Percentiles rank a stretch among this genome's conserved stretches.
These are phyloP conservation scores for Mythimna impura DNA, from an alignment of 2,888 invertebrate genomes.

Conservation along the genomic window DNA sequence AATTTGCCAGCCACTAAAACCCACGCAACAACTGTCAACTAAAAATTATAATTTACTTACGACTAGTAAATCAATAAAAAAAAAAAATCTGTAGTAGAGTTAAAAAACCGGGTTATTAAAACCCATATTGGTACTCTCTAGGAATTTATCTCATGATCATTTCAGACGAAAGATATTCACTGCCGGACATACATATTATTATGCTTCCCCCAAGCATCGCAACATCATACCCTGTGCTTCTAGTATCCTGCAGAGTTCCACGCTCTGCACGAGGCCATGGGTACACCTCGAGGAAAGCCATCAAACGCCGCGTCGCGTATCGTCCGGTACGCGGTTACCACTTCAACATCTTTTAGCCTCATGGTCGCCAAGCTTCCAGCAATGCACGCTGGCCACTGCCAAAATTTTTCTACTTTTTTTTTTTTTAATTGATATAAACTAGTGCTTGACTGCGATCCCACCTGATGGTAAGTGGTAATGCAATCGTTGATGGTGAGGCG, in stretches of 20 bases:
- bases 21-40: slow-evolving; percentile 26
- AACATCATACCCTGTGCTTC: background rate
- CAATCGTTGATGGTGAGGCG: too few relatives aligned
- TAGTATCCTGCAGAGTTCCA: background rate
- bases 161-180: background rate
- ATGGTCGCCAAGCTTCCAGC: too few relatives aligned
- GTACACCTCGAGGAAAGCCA: background rate
- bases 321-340: background rate
- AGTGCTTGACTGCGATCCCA: too few relatives aligned
- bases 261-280: background rate
- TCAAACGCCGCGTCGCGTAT: background rate
- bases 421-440: too few relatives aligned
- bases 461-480: too few relatives aligned
- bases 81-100: background rate
- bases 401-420: background rate
- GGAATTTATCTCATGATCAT: too few relatives aligned
- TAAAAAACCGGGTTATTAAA: too few relatives aligned
- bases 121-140: too few relatives aligned
- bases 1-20: slow-evolving; percentile 20
- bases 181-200: background rate
- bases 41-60: slow-evolving; percentile 4
- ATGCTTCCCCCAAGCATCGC: background rate
- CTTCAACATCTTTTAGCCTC: background rate
- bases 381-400: too few relatives aligned
- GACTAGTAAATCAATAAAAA: background rate